Percentiles rank a stretch among this genome's conserved stretches.
Evolutionary conservation across 2,797 vertebrate genomes (phyloP).

Genomic region (Cirrhinus molitorella): DNA sequence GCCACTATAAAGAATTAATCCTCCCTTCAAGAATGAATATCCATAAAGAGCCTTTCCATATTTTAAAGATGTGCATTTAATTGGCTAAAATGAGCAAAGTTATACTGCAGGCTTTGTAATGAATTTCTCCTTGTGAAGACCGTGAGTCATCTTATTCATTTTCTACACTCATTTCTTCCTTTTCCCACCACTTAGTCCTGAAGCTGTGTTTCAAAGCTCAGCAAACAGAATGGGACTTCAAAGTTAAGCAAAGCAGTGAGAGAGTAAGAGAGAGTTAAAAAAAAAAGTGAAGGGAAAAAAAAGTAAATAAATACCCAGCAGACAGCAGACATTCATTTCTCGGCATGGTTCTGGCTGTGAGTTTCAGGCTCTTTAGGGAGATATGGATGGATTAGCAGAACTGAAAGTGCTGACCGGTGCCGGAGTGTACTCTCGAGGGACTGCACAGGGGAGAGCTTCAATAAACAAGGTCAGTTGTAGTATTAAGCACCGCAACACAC

Average conservation of each 20-base stretch:
- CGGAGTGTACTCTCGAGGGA: slow-evolving; percentile 19
- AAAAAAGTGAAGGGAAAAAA: not conserved
- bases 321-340: slow-evolving; percentile 46
- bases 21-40: slow-evolving; percentile 44
- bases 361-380: slow-evolving; percentile 44
- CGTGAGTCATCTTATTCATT: slow-evolving; percentile 27
- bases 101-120: slow-evolving; percentile 57
- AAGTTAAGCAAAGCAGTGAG: slow-evolving; percentile 40
- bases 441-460: slow-evolving; percentile 19
- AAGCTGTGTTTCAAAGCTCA: slow-evolving; percentile 43
- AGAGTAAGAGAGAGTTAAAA: not conserved
- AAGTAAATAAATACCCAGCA: slow-evolving; percentile 41
- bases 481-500: slow-evolving; percentile 16
- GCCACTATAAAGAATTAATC: slow-evolving; percentile 58
- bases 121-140: slow-evolving; percentile 56
- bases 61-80: slow-evolving; percentile 64
- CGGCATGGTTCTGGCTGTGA: slow-evolving; percentile 48
- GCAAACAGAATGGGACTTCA: slow-evolving; percentile 33
- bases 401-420: slow-evolving; percentile 65
- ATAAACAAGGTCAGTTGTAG: slow-evolving; percentile 65
- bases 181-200: slow-evolving; percentile 18
- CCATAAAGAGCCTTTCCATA: slow-evolving; percentile 45
- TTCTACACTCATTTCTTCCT: slow-evolving; percentile 9
- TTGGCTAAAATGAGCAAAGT: slow-evolving; percentile 63
- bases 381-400: slow-evolving; percentile 56